Base-by-base conservation (phyloP, 2,797 vertebrate genomes). In the Halcyon leucocephala region DNA sequence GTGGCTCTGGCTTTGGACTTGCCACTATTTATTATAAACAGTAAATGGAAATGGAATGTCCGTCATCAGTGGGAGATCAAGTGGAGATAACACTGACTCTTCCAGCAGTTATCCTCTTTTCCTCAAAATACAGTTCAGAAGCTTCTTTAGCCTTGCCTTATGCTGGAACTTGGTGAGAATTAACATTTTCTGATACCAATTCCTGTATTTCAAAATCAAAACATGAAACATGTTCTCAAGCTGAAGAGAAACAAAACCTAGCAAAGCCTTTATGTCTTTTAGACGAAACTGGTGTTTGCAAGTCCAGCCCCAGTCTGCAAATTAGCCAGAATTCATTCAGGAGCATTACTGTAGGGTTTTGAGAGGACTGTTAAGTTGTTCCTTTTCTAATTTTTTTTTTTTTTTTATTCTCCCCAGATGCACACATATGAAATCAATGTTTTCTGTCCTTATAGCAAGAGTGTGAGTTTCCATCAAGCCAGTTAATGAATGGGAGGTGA, bases 401-500 rank as follows among this genome's bases (percentile, higher is more conserved):
- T 8, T 24, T 48, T 48, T 41, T 51, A 28, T 9, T 7, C 29
- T 58, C 25, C 51, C 74, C n/a, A 65, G 67, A 57, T 33, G 18
- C 52, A 61, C 60, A 67, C 44, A 17, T 42, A 48, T 9, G 61
- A 90, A 95, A 93, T 87, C 5, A 12, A 69, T 86, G 54, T 44
- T 82, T 95, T 95, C 87, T 93, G 66, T 73, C 82, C 80, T 85
- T 85, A 55, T 6, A 77, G 87, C 57, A 93, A 62, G 52, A 65
- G 58, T 81, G 37, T 12, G 44, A 31, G 29, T 93, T 96, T 96
- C 90, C 88, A 91, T 95, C 84, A 86, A 96, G 92, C 79, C 94
- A 92, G 15, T 97, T 97, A 98, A 97, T 93, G 96, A 95, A 82
- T 7, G 41, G 85, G 88, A 92, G 91, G 82, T 5, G 4, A 94